Evolutionary conservation across 2,797 vertebrate genomes (phyloP).

Genomic region (Bryconaethiops microstoma): DNA sequence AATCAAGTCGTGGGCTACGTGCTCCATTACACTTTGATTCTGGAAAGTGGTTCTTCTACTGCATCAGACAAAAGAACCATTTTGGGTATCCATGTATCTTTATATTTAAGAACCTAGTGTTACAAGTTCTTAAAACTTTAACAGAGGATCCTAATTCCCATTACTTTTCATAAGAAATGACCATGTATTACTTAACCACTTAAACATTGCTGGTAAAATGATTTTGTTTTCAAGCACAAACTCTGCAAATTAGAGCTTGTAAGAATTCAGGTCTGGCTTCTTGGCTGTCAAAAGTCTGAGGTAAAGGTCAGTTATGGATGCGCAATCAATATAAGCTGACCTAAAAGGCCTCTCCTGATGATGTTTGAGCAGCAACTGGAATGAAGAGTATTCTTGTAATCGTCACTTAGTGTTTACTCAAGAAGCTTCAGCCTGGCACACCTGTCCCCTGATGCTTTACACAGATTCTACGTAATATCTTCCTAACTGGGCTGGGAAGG

Average conservation of each 20-base stretch:
- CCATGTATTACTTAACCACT: not conserved
- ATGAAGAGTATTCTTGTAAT: conserved; percentile 12
- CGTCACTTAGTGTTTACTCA: conserved; percentile 50
- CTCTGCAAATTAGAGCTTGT: conserved; percentile 12
- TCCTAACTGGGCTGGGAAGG: conserved; percentile 14
- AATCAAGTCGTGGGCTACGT: no score
- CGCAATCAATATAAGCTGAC: conserved; percentile 67
- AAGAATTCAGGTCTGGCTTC: conserved; percentile 20
- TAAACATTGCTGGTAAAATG: conserved; percentile 4
- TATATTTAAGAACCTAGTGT: no score
- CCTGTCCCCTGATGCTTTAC: conserved; percentile 7
- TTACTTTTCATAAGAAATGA: no score
- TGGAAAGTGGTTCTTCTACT: no score
- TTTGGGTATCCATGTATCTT: no score
- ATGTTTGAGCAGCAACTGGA: conserved; percentile 55
- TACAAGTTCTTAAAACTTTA: no score
- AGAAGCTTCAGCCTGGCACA: conserved; percentile 14
- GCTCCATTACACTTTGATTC: no score
- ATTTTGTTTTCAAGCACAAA: not conserved
- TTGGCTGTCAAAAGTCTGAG: conserved; percentile 66
- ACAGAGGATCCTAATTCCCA: no score
- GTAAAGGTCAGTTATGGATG: conserved; percentile 73
- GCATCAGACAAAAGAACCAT: no score
- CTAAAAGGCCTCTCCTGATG: conserved; percentile 59
- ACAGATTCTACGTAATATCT: conserved; percentile 18